Conservation (phyloP, 2,113 vertebrate genomes). For the Aldabrachelys gigantea region DNA sequence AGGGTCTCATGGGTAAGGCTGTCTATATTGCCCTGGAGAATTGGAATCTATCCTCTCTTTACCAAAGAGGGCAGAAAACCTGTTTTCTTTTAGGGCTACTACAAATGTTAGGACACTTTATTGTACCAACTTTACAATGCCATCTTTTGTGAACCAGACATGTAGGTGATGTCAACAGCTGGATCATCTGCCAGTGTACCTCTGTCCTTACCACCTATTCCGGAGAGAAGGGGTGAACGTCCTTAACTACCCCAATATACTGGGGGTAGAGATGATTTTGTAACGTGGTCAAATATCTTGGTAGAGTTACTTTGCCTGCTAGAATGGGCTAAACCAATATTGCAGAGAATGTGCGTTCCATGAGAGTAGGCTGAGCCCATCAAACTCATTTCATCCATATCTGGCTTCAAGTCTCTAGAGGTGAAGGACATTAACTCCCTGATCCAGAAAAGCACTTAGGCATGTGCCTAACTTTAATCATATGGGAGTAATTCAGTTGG, state of each 20-base stretch:
- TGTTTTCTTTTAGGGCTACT: fast-evolving
- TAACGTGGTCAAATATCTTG: background rate
- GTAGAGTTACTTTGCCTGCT: background rate
- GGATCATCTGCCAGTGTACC: background rate
- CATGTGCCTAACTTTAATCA: background rate
- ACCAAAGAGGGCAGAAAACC: background rate
- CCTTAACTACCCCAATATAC: background rate
- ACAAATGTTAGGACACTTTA: background rate
- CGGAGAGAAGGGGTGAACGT: too few species aligned
- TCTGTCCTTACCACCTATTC: background rate
- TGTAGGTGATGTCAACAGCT: background rate
- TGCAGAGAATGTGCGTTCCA: too few species aligned
- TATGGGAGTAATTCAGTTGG: background rate
- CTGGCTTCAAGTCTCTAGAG: background rate
- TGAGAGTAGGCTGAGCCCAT: background rate
- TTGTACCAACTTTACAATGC: background rate
- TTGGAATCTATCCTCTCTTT: background rate
- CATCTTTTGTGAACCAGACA: background rate
- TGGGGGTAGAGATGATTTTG: background rate
- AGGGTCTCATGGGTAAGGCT: too few species aligned
- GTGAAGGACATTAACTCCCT: background rate
- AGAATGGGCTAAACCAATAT: background rate
- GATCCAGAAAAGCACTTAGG: background rate
- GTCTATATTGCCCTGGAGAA: too few species aligned
- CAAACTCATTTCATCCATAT: background rate